A percentile compares a stretch with the other conserved stretches of the same genome.
phyloP scores from a whole-genome alignment of 1,140 invertebrate genomes.

The Teleopsis dalmanni region DNA sequence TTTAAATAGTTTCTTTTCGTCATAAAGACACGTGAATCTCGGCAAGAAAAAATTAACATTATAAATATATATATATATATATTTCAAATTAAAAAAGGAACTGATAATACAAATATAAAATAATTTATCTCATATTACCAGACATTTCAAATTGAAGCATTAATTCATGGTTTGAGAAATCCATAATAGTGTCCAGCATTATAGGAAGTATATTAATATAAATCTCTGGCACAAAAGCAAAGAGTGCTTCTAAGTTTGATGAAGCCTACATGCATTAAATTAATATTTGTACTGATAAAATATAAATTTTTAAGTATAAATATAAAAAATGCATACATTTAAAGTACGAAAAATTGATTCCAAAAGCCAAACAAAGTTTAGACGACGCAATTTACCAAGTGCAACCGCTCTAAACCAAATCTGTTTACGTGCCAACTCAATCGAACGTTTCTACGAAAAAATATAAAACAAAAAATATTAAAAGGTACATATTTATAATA shows the following conservation, averaged over 20 bases:
- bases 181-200: slow-evolving; percentile 56
- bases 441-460: slow-evolving; percentile 34
- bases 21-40: too few species aligned
- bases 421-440: slow-evolving; percentile 38
- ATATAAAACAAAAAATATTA: neutral
- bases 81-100: too few species aligned
- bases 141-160: slow-evolving; percentile 29
- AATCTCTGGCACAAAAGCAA: slow-evolving; percentile 74
- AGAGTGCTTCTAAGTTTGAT: slow-evolving; percentile 57
- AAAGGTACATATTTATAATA: neutral
- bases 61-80: too few species aligned
- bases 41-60: too few species aligned
- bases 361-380: slow-evolving; percentile 51
- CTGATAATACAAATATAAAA: too few species aligned
- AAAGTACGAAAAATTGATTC: slow-evolving; percentile 51
- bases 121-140: slow-evolving; percentile 35
- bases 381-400: slow-evolving; percentile 23
- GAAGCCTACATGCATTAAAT: slow-evolving; percentile 15
- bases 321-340: slow-evolving; percentile 16
- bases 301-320: too few species aligned
- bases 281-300: neutral
- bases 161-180: slow-evolving; percentile 47
- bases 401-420: slow-evolving; percentile 39
- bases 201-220: slow-evolving; percentile 53
- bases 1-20: too few species aligned